Evolutionary conservation across 2,888 invertebrate species (phyloP).

Genomic region (Celastrina argiolus): DNA sequence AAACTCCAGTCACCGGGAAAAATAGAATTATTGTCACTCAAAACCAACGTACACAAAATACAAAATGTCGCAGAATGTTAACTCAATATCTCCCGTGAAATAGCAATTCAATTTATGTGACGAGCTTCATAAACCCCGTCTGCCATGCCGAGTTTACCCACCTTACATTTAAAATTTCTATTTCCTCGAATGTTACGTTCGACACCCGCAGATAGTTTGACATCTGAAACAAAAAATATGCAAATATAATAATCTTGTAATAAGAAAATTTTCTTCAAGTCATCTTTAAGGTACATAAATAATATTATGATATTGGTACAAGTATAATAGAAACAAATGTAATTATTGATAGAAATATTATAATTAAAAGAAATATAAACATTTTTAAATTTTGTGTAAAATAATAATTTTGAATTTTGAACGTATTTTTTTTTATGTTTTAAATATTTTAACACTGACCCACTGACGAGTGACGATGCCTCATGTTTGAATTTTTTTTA

Average conservation of each 20-base stretch:
- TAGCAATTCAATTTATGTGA: not conserved
- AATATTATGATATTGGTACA: too few species aligned
- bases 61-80: constrained; percentile 5
- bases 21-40: constrained; percentile 1
- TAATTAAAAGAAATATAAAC: too few species aligned
- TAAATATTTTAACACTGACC: too few species aligned
- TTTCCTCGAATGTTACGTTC: constrained; percentile 81
- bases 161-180: constrained; percentile 83
- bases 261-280: not conserved
- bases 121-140: not conserved
- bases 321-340: too few species aligned
- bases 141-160: constrained; percentile 61
- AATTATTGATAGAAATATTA: too few species aligned
- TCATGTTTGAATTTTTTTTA: too few species aligned
- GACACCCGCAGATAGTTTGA: constrained; percentile 80
- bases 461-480: too few species aligned
- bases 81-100: not conserved
- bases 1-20: not conserved
- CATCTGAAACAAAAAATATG: constrained; percentile 68
- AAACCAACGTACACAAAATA: constrained; percentile 9
- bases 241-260: not conserved
- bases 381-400: too few species aligned
- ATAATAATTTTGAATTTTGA: too few species aligned
- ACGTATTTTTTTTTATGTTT: too few species aligned
- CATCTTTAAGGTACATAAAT: too few species aligned